These are phyloP conservation scores for Charanyca ferruginea DNA, from an alignment of 2,888 invertebrate species.

Conservation along the genomic window DNA sequence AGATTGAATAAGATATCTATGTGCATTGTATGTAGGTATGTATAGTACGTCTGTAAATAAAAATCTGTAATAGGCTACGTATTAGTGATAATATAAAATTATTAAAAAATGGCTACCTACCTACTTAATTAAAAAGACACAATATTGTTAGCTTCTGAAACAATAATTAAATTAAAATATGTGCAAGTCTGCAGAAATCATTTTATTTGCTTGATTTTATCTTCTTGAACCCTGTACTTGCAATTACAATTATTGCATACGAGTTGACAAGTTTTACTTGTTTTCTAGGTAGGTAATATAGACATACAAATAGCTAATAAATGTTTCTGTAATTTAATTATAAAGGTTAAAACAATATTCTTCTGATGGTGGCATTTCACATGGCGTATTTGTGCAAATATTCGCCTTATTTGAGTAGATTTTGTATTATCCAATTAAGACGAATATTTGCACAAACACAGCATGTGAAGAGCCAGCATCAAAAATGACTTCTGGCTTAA, in stretches of 20 bases:
- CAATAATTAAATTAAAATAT: not conserved
- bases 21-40: not conserved
- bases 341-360: too few species aligned
- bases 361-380: too few species aligned
- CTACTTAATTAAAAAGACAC: too few species aligned
- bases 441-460: too few species aligned
- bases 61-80: not conserved
- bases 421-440: too few species aligned
- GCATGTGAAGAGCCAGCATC: too few species aligned
- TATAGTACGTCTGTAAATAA: not conserved
- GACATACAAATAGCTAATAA: not conserved
- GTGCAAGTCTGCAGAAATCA: not conserved
- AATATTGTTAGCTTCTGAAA: too few species aligned
- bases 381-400: too few species aligned
- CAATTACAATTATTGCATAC: constrained; percentile 24
- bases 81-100: not conserved
- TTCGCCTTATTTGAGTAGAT: too few species aligned
- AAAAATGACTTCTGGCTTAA: too few species aligned
- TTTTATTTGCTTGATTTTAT: not conserved
- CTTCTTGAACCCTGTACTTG: constrained; percentile 1
- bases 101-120: too few species aligned
- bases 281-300: not conserved
- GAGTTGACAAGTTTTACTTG: constrained; percentile 39
- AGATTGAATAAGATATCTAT: too few species aligned
- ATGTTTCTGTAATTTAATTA: not conserved